A percentile compares a stretch with the other conserved stretches of the same genome.
phyloP scores from a whole-genome alignment of 2,113 vertebrate genomes.

The Anhinga anhinga region DNA sequence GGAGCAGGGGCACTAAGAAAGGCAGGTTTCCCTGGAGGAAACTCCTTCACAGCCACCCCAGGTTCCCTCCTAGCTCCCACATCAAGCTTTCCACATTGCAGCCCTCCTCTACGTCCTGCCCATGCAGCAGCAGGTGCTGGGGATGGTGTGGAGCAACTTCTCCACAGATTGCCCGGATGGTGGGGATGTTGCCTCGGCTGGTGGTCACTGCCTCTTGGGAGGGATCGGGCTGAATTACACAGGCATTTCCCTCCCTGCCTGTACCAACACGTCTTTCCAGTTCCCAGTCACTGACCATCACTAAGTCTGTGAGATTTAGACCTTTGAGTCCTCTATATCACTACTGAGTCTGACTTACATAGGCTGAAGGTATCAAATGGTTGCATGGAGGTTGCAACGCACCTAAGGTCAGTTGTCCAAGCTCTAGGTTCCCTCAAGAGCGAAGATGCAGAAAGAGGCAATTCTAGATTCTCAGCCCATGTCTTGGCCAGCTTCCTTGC shows the following conservation, averaged over 20 bases:
- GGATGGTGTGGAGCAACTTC: background rate
- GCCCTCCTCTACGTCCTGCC: background rate
- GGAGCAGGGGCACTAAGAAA: background rate
- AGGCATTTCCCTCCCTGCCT: background rate
- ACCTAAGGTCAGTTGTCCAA: background rate
- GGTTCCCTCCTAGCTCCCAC: background rate
- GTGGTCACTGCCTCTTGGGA: background rate
- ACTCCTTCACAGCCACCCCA: background rate
- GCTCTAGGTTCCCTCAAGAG: background rate
- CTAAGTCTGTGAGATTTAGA: background rate
- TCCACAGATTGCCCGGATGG: too few species aligned
- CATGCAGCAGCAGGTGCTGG: accelerated
- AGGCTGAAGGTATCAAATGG: background rate
- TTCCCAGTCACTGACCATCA: background rate
- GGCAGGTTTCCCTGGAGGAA: background rate
- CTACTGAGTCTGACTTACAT: background rate
- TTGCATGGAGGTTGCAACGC: background rate
- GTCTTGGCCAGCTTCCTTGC: background rate
- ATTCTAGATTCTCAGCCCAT: background rate
- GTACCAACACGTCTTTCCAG: background rate
- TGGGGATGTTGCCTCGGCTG: background rate
- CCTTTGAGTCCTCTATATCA: background rate
- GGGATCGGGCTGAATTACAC: background rate
- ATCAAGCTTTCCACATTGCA: background rate
- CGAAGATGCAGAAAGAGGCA: background rate